Conservation (phyloP, 2,888 invertebrate genomes). For the Tipula unca region DNA sequence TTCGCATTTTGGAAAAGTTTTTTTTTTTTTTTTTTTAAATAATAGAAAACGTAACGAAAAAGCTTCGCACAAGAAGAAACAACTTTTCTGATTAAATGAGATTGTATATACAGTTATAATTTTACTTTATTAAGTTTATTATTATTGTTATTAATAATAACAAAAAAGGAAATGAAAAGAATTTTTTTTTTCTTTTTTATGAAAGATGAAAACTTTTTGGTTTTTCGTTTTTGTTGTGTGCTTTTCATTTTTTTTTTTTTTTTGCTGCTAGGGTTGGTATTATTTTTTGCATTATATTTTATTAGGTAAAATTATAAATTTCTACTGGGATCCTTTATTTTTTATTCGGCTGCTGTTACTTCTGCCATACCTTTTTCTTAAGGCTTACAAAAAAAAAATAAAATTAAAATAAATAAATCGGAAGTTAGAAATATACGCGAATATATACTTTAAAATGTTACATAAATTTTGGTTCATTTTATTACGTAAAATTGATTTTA, state of each 20-base stretch:
- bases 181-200: too few species aligned
- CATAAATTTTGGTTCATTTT: not conserved
- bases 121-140: not conserved
- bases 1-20: not conserved
- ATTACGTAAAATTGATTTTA: not conserved
- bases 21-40: too few species aligned
- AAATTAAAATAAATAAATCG: not conserved
- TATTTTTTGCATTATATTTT: not conserved
- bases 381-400: not conserved
- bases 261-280: not conserved
- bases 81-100: slow-evolving; percentile 8
- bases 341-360: not conserved
- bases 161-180: not conserved
- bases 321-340: not conserved
- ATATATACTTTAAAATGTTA: not conserved
- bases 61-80: not conserved
- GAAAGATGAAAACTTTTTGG: not conserved
- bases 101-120: not conserved
- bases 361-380: not conserved
- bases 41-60: not conserved
- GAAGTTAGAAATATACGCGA: not conserved
- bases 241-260: not conserved
- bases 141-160: not conserved
- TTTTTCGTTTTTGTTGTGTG: not conserved
- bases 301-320: not conserved